phyloP scores from a whole-genome alignment of 2,113 vertebrate genomes.

The Bubalus kerabau region DNA sequence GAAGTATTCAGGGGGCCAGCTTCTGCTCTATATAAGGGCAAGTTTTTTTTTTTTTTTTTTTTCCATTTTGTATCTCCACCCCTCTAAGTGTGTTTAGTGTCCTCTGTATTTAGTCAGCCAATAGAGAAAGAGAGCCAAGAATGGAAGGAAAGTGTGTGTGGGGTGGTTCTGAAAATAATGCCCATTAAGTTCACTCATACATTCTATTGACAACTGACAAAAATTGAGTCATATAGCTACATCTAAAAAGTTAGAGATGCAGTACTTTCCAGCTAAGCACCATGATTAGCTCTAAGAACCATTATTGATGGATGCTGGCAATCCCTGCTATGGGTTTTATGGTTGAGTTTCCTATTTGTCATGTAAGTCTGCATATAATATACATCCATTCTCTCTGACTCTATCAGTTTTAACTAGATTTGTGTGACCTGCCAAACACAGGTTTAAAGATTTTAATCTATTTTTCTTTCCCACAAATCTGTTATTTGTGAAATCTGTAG shows the following conservation, averaged over 20 bases:
- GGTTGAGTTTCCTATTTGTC: background rate
- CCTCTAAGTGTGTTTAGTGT: background rate
- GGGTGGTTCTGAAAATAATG: background rate
- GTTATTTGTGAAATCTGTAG: background rate
- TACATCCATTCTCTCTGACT: background rate
- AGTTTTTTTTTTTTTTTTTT: background rate
- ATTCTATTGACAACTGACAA: no score
- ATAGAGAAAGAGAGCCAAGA: background rate
- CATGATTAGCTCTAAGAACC: background rate
- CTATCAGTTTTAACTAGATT: background rate
- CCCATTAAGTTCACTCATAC: background rate
- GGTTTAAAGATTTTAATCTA: background rate
- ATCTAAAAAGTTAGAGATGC: background rate
- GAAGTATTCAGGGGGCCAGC: accelerated
- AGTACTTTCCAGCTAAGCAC: background rate
- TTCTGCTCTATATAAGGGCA: background rate
- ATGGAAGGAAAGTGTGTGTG: background rate
- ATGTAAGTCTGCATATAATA: background rate
- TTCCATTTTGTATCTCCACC: background rate
- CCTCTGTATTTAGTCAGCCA: background rate
- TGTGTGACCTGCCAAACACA: background rate
- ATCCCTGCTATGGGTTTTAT: background rate
- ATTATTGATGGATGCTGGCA: background rate
- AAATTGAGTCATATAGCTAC: background rate
- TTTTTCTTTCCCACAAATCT: background rate